Evolutionary conservation across 2,888 invertebrate species (phyloP).

Genomic region (Cremastinae sp.): DNA sequence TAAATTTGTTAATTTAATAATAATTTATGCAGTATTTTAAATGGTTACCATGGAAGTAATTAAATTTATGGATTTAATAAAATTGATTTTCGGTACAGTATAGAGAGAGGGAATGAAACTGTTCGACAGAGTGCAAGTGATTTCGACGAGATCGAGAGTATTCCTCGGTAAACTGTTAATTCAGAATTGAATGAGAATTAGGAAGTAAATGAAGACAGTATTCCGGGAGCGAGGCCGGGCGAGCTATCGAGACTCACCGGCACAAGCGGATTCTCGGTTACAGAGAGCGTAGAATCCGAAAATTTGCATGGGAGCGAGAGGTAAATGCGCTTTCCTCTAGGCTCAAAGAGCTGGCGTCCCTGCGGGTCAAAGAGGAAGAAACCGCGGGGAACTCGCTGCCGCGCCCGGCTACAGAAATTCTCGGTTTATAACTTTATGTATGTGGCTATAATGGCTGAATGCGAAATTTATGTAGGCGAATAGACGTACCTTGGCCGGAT

Average conservation of each 20-base stretch:
- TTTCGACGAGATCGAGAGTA: not conserved
- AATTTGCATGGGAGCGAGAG: conserved; percentile 47
- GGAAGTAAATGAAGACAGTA: not conserved
- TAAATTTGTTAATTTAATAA: no score
- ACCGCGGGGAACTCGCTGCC: not conserved
- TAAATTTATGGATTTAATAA: no score
- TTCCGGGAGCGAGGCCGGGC: not conserved
- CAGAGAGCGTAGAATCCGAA: conserved; percentile 10
- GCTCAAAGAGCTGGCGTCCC: conserved; percentile 49
- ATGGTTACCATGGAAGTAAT: no score
- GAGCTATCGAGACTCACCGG: conserved; percentile 12
- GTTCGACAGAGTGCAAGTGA: no score
- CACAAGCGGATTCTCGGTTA: not conserved
- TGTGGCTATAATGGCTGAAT: conserved; percentile 4
- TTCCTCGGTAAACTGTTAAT: no score
- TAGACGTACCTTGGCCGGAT: conserved; percentile 41
- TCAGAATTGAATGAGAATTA: not conserved
- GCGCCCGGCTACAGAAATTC: not conserved
- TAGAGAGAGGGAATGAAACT: no score
- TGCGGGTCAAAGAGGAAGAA: conserved; percentile 13
- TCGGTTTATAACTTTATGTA: conserved; percentile 5
- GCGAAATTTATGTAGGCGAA: conserved; percentile 3
- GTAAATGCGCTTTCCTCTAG: conserved; percentile 41
- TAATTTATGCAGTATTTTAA: no score
- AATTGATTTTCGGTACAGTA: no score